Percentiles rank a stretch among this genome's conserved stretches.
phyloP scores from a whole-genome alignment of 2,797 vertebrate genomes.

The Alouatta caraya region DNA sequence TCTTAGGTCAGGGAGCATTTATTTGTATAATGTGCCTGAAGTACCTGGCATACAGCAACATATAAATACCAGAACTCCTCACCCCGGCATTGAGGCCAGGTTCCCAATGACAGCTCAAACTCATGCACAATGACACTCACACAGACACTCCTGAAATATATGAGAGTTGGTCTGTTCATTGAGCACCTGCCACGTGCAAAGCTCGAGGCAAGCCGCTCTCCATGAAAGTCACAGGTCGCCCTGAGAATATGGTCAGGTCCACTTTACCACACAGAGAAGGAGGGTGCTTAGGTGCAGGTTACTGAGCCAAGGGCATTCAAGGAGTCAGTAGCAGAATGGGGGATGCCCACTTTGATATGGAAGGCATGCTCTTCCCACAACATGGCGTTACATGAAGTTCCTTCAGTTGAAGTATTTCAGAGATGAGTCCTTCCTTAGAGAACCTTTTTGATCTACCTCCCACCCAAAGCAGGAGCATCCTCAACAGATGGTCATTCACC shows the following conservation, averaged over 20 bases:
- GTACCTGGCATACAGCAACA: not conserved
- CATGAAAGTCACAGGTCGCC: not conserved
- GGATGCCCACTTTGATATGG: no score
- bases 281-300: not conserved
- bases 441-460: not conserved
- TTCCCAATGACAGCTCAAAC: not conserved
- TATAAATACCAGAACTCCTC: not conserved
- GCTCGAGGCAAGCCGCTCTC: not conserved
- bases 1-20: not conserved
- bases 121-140: not conserved
- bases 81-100: not conserved
- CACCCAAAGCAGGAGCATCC: not conserved
- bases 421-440: not conserved
- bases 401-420: not conserved
- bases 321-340: not conserved
- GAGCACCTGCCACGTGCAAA: not conserved
- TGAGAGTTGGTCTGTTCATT: rapidly evolving
- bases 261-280: not conserved
- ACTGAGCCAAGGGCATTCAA: not conserved
- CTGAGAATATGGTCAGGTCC: not conserved
- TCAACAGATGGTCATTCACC: not conserved
- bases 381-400: not conserved
- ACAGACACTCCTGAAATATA: not conserved
- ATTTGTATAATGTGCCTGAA: not conserved
- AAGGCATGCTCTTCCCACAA: not conserved